Percentiles rank a stretch among this genome's conserved stretches.
phyloP scores from a whole-genome alignment of 2,113 vertebrate species.

The Nettapus auritus region DNA sequence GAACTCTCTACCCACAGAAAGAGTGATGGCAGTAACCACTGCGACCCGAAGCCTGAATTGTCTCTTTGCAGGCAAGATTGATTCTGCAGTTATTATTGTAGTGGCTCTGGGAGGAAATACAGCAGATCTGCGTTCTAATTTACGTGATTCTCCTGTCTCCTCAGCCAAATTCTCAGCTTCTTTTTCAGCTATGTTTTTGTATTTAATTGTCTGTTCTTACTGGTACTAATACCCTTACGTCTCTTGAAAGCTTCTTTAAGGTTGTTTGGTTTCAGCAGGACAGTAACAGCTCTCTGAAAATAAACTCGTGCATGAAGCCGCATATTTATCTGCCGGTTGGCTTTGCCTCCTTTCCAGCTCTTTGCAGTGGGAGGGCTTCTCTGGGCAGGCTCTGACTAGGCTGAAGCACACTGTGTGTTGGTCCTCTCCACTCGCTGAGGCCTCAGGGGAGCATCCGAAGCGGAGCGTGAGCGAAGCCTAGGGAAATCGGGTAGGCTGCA shows the following conservation, averaged over 20 bases:
- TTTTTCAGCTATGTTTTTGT: neutral
- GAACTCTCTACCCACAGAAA: neutral
- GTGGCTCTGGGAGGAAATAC: neutral
- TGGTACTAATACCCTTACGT: neutral
- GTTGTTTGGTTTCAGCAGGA: neutral
- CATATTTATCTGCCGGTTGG: neutral
- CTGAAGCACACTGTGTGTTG: neutral
- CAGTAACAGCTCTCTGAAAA: neutral
- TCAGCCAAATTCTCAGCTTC: neutral
- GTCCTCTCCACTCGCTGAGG: neutral
- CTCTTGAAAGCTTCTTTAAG: neutral
- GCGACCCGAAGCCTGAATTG: neutral
- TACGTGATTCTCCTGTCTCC: neutral
- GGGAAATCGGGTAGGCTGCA: neutral
- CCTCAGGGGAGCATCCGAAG: neutral
- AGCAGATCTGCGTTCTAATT: neutral
- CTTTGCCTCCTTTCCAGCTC: neutral
- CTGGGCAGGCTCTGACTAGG: neutral
- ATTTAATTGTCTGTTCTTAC: neutral
- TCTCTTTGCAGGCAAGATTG: neutral
- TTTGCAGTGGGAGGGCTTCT: neutral
- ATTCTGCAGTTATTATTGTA: neutral
- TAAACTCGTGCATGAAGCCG: neutral
- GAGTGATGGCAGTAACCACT: neutral
- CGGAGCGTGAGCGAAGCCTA: neutral